phyloP scores from a whole-genome alignment of 2,888 invertebrate species.

The Ophion ellenae region DNA sequence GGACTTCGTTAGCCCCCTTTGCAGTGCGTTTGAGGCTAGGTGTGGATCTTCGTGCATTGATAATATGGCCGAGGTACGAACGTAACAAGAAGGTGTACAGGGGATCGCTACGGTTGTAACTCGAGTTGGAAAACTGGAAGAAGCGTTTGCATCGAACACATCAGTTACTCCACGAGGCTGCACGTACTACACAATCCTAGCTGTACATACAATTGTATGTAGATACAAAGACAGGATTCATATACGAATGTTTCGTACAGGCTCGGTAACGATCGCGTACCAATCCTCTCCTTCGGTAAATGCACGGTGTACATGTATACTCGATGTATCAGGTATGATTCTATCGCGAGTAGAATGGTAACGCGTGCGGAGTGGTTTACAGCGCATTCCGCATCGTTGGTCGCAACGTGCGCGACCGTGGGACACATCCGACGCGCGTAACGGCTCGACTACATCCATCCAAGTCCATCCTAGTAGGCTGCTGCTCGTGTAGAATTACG shows the following conservation, averaged over 20 bases:
- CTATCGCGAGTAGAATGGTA: slow-evolving; percentile 52
- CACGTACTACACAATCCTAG: background rate
- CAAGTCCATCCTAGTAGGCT: background rate
- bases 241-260: slow-evolving; percentile 28
- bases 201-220: background rate
- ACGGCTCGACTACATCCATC: slow-evolving; percentile 48
- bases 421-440: slow-evolving; percentile 67
- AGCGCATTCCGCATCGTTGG: slow-evolving; percentile 65
- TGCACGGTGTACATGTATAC: slow-evolving; percentile 1
- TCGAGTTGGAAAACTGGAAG: slow-evolving; percentile 38
- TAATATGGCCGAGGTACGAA: background rate
- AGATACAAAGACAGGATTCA: slow-evolving; percentile 1
- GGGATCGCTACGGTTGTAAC: background rate
- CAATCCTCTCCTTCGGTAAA: slow-evolving; percentile 21
- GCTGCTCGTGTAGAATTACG: background rate
- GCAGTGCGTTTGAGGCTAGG: background rate
- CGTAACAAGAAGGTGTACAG: background rate
- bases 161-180: background rate
- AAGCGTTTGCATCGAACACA: slow-evolving; percentile 42
- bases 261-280: slow-evolving; percentile 29
- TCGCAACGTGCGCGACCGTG: slow-evolving; percentile 62
- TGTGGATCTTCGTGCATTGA: background rate
- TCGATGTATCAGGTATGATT: slow-evolving; percentile 34
- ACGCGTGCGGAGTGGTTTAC: slow-evolving; percentile 48
- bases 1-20: too few relatives aligned